Evolutionary conservation across 2,797 vertebrate species (phyloP).

Genomic region (Chelon labrosus): DNA sequence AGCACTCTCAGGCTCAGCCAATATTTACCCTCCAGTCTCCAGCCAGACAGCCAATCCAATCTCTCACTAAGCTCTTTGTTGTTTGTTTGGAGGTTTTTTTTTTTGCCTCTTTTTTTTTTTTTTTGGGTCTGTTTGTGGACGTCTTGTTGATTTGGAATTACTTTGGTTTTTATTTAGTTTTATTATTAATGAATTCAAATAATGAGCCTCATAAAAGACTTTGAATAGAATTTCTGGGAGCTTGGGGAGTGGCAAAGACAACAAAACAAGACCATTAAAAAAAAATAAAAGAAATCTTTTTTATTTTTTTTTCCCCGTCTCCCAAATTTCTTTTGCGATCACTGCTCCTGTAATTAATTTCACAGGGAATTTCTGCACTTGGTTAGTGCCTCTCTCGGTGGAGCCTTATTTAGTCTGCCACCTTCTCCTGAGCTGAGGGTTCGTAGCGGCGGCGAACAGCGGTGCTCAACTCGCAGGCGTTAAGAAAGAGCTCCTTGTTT

Average conservation of each 20-base stretch:
- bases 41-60: conserved; percentile 70
- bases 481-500: conserved; percentile 72
- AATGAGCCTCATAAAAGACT: conserved; percentile 30
- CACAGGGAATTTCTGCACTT: conserved; percentile 69
- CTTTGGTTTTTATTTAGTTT: conserved; percentile 47
- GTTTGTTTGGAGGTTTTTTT: conserved; percentile 59
- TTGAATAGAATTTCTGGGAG: conserved; percentile 23
- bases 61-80: conserved; percentile 73
- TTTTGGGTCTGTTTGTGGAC: conserved; percentile 48
- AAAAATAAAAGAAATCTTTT: not conserved
- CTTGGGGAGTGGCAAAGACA: conserved; percentile 44
- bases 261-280: conserved; percentile 30
- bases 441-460: conserved; percentile 28
- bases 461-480: conserved; percentile 29
- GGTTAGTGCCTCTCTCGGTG: conserved; percentile 56
- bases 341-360: conserved; percentile 75
- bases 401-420: conserved; percentile 64
- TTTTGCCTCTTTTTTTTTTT: conserved; percentile 22
- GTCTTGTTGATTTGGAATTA: conserved; percentile 59
- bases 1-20: conserved; percentile 64
- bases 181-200: conserved; percentile 54
- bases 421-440: conserved; percentile 46
- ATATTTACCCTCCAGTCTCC: conserved; percentile 75
- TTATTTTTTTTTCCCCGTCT: conserved; percentile 3
- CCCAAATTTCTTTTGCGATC: conserved; percentile 58